These are phyloP conservation scores for Iguana delicatissima DNA, from an alignment of 2,797 vertebrate genomes.

Conservation along the genomic window DNA sequence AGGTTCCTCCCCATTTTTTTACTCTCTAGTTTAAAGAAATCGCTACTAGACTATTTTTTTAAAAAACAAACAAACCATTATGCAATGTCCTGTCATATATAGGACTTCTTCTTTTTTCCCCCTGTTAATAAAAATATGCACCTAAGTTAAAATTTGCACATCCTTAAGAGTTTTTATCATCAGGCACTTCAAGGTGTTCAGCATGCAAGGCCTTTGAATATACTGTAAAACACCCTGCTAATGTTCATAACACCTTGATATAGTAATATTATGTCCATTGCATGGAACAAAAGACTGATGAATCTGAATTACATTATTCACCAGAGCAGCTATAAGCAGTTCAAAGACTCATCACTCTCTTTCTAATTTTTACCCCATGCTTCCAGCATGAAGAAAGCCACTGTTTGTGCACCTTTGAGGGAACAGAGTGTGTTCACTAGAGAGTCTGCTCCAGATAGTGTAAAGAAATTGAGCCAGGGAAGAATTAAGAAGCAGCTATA, in stretches of 20 bases:
- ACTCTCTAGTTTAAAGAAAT: conserved; percentile 66
- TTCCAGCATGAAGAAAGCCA: neutral
- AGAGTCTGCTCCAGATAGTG: neutral
- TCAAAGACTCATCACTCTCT: neutral
- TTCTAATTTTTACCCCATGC: neutral
- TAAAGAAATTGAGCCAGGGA: neutral
- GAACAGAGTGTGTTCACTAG: neutral
- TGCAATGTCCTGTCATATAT: conserved; percentile 64
- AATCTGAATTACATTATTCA: neutral
- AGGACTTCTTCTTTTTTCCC: too few species aligned
- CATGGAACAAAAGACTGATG: neutral
- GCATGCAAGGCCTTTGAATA: neutral
- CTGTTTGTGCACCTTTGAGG: too few species aligned
- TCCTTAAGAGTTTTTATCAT: conserved; percentile 30
- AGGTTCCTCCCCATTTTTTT: conserved; percentile 68
- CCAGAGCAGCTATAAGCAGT: neutral
- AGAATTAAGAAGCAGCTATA: neutral
- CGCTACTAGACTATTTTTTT: conserved; percentile 61
- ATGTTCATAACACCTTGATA: neutral
- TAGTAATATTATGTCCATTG: neutral
- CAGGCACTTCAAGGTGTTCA: neutral
- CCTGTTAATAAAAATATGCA: conserved; percentile 57
- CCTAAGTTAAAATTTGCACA: conserved; percentile 61
- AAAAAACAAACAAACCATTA: conserved; percentile 44
- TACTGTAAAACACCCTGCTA: neutral